Base-by-base conservation (phyloP, 1,140 invertebrate species). In the Pectinophora gossypiella region DNA sequence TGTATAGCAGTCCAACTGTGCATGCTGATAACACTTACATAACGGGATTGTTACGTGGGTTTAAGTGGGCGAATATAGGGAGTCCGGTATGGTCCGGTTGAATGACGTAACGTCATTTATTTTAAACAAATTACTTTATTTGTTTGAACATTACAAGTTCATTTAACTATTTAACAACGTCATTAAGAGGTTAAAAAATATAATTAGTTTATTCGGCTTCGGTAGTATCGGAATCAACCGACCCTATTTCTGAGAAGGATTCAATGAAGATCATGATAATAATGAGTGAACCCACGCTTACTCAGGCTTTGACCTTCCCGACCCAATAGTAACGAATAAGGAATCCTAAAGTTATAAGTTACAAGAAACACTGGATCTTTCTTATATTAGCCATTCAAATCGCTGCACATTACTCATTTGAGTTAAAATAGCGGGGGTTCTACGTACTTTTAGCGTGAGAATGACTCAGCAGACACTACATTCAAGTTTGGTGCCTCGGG, bases 401-500 rank as follows among this genome's bases (percentile, higher is more conserved):
- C n/a, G 27, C 1, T 32, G 27, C 9, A n/a, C 9, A 32, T 9
- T 32, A n/a, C 27, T 9, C 27, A n/a, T 32, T 9, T 32, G 27
- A 32, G 9, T 32, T n/a, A n/a, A 32, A n/a, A 32, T 32, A 32
- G 27, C 27, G 27, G 27, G 27, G 27, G 27, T n/a, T 32, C 27
- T 32, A 3, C n/a, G 27, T n/a, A n/a, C 27, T 32, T n/a, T 9
- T 32, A 32, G 27, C 27, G 27, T 32, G 27, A 32, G 54, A 54
- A 53, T 69, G 69, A 72, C 46, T 72, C 69, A 72, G 53, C 50
- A 36, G 23, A 27, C 55, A 32, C 22, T n/a, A n/a, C 21, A 20
- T 20, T 50, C 47, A 45, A 15, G 32, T 53, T 56, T 48, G 59
- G 72, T 70, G 64, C 70, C 62, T 57, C 62, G 63, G 58, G 54